Evolutionary conservation across 2,797 vertebrate genomes (phyloP), one percentile per base, ranked within the genome.

Genomic region (Lacerta bilineata): DNA sequence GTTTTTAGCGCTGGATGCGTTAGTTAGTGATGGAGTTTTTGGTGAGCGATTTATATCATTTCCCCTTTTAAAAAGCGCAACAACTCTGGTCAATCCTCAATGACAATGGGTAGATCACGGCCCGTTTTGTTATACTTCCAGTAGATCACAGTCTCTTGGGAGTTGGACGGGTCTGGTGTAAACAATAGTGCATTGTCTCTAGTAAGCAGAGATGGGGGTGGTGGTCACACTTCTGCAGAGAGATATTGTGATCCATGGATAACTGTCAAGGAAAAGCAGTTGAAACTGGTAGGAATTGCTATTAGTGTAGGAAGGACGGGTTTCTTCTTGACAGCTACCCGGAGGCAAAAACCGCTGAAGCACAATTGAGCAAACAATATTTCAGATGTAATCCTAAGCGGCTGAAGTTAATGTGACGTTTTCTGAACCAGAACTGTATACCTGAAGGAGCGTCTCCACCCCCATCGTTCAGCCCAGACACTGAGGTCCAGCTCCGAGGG

Each of bases 371-470:
- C 59, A 74, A 77, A 5, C 61, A 81, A 27, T 66, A 39, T 4
- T 81, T 81, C 50, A 80, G 13, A 7, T 33, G 17, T 17, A 61
- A 10, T 59, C 29, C 78, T 61, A 68, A 29, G 7, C 0, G 6
- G 25, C 66, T 68, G 8, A 36, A 79, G 15, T 79, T 18, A 4
- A 55, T 79, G 29, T 79, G 7, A 79, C 7, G 9, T 75, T 77
- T 55, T n/a, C 10, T 94, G 92, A 93, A 90, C 94, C 93, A 94
- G 90, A 90, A 90, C 86, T 78, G 90, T 5, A 91, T 1, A 55
- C 13, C 50, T 55, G 50, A 55, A 55, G 50, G 50, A 55, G 50
- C 11, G 1, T 55, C 50, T 55, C 50, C 50, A 55, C 50, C 50
- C 13, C 50, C 50, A 55, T 50, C 50, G 3, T 50, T 3, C 46